Conservation (phyloP, 1,140 invertebrate species). For the Dendrolimus kikuchii region DNA sequence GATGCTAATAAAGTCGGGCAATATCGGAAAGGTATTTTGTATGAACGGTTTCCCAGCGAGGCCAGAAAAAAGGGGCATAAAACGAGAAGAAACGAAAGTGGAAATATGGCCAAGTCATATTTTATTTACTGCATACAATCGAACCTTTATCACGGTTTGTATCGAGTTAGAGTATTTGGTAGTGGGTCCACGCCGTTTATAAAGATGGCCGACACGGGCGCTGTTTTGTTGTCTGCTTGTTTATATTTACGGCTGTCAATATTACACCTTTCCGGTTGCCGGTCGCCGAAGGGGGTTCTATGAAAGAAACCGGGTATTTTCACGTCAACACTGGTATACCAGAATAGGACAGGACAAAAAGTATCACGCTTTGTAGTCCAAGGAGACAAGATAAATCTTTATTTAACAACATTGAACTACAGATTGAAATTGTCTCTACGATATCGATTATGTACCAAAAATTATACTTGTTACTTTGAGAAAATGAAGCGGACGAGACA, state of each 20-base stretch:
- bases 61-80: conserved; percentile 63
- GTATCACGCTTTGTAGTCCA: too few relatives aligned
- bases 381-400: too few relatives aligned
- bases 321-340: too few relatives aligned
- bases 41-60: conserved; percentile 59
- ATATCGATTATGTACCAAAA: too few relatives aligned
- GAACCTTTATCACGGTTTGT: conserved; percentile 69
- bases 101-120: conserved; percentile 69
- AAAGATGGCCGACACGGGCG: conserved; percentile 23
- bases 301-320: too few relatives aligned
- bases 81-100: conserved; percentile 62
- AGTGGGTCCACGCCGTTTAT: conserved; percentile 41
- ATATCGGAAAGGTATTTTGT: conserved; percentile 68
- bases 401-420: too few relatives aligned
- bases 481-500: too few relatives aligned
- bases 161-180: conserved; percentile 56
- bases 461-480: too few relatives aligned
- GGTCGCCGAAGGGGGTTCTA: too few relatives aligned
- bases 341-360: too few relatives aligned
- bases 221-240: conserved; percentile 22
- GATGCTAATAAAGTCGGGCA: conserved; percentile 65
- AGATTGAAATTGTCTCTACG: too few relatives aligned
- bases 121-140: conserved; percentile 73
- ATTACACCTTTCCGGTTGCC: conserved; percentile 7
- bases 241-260: conserved; percentile 22